A percentile compares a stretch with the other conserved stretches of the same genome.
phyloP scores from a whole-genome alignment of 2,888 invertebrate species.

The Tenthredo distinguenda region DNA sequence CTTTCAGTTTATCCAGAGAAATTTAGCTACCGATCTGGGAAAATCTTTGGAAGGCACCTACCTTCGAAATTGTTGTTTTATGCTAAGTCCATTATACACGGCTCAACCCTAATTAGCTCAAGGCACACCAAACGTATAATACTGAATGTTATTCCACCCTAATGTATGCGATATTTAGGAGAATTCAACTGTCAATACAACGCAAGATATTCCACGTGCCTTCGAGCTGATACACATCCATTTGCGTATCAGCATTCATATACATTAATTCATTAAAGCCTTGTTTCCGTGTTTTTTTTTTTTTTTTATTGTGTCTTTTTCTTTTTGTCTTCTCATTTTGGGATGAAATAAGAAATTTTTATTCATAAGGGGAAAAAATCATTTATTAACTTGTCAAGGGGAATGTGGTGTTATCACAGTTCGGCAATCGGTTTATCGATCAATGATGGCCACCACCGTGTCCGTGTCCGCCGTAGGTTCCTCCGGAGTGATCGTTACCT shows the following conservation, averaged over 20 bases:
- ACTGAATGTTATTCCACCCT: not conserved
- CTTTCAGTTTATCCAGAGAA: not conserved
- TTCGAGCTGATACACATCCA: not conserved
- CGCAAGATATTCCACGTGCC: not conserved
- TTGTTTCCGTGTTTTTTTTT: not conserved
- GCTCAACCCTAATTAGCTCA: not conserved
- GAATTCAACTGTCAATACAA: not conserved
- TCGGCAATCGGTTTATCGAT: slow-evolving; percentile 16
- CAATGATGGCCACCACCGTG: slow-evolving; percentile 46
- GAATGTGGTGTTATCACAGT: slow-evolving; percentile 36
- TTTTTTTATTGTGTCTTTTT: not conserved
- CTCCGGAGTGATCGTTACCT: slow-evolving; percentile 59
- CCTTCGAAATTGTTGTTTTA: not conserved
- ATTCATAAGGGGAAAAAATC: not conserved
- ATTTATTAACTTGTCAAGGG: slow-evolving; percentile 39
- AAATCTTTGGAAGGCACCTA: not conserved
- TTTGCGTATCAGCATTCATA: not conserved
- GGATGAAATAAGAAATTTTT: not conserved
- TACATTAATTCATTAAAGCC: not conserved
- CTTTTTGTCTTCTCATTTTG: not conserved
- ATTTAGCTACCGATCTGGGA: not conserved
- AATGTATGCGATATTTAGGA: not conserved
- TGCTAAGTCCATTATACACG: not conserved
- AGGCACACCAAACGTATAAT: not conserved
- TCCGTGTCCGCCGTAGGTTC: slow-evolving; percentile 57